Conservation (phyloP, 1,140 invertebrate genomes). For the Asobara japonica region DNA sequence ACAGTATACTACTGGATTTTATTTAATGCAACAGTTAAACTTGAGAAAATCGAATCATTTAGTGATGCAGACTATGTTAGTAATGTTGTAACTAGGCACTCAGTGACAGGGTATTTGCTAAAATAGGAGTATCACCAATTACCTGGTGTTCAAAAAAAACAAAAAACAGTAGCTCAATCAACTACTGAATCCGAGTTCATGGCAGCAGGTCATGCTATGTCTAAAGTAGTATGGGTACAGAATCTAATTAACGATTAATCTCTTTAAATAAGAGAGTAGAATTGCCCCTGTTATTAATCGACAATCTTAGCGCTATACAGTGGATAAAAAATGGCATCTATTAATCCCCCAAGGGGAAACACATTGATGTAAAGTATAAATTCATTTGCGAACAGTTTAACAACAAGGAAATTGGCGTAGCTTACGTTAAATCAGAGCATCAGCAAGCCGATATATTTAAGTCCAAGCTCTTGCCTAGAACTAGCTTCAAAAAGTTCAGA, state of each 20-base stretch:
- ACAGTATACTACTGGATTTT: slow-evolving; percentile 38
- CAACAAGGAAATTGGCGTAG: slow-evolving; percentile 12
- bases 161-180: slow-evolving; percentile 19
- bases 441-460: slow-evolving; percentile 44
- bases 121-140: neutral
- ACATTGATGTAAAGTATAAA: slow-evolving; percentile 52
- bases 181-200: slow-evolving; percentile 65
- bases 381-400: slow-evolving; percentile 46
- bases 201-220: slow-evolving; percentile 50
- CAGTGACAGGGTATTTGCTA: slow-evolving; percentile 20
- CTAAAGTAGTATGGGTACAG: slow-evolving; percentile 51
- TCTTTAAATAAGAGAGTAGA: slow-evolving; percentile 36
- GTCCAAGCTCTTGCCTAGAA: slow-evolving; percentile 32
- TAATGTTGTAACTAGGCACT: slow-evolving; percentile 21
- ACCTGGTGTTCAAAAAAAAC: slow-evolving; percentile 26
- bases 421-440: slow-evolving; percentile 16
- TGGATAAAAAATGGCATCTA: slow-evolving; percentile 52
- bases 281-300: neutral
- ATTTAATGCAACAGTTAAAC: neutral
- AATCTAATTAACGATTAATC: slow-evolving; percentile 37
- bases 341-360: slow-evolving; percentile 45
- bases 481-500: neutral
- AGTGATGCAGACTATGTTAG: slow-evolving; percentile 43
- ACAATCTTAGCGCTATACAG: slow-evolving; percentile 55
- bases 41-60: neutral